Conservation (phyloP, 2,888 invertebrate genomes). For the Philereme vetulata region DNA sequence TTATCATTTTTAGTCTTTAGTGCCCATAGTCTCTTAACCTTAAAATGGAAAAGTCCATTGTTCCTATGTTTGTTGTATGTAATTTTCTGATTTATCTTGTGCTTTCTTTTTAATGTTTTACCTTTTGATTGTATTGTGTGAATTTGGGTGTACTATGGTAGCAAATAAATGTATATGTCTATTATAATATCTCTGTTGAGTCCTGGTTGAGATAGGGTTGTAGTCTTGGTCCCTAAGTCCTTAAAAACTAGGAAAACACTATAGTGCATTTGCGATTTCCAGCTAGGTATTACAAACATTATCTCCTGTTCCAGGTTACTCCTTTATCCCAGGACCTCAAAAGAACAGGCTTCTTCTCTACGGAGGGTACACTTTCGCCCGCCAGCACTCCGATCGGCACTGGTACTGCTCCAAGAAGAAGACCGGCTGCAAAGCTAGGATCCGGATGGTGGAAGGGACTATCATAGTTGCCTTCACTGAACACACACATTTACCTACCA, state of each 20-base stretch:
- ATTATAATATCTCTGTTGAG: too few species aligned
- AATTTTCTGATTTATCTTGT: too few species aligned
- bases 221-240: not conserved
- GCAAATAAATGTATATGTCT: too few species aligned
- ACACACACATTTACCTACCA: conserved; percentile 17
- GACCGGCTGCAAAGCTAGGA: conserved; percentile 45
- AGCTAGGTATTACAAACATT: not conserved
- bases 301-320: conserved; percentile 35
- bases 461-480: conserved; percentile 8
- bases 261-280: not conserved
- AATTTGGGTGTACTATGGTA: too few species aligned
- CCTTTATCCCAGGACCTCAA: conserved; percentile 40
- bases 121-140: too few species aligned
- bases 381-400: conserved; percentile 42
- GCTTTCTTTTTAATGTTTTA: too few species aligned
- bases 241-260: not conserved
- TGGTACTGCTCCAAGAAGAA: conserved; percentile 59
- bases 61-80: too few species aligned
- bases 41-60: too few species aligned
- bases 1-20: too few species aligned
- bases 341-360: conserved; percentile 43
- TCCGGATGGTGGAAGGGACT: conserved; percentile 20
- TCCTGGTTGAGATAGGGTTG: not conserved
- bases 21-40: too few species aligned
- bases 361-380: conserved; percentile 49